phyloP scores from a whole-genome alignment of 2,113 vertebrate species.

The human (Homo sapiens) region DNA sequence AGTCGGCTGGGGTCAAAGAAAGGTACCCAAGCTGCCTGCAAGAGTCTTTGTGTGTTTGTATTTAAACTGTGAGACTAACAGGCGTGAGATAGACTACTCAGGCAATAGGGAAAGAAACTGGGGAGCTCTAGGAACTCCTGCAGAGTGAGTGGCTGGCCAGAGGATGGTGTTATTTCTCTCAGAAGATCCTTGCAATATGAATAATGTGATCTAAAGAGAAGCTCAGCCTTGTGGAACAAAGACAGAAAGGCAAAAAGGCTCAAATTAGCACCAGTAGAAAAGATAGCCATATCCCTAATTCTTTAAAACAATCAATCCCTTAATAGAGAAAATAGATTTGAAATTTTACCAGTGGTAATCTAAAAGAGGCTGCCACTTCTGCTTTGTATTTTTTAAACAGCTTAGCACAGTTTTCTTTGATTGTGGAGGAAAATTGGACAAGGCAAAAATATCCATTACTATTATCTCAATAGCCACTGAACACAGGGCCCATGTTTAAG shows the following conservation, averaged over 20 bases:
- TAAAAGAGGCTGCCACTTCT: slow-evolving; percentile 38
- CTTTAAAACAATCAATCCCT: slow-evolving; percentile 7
- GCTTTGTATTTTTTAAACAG: slow-evolving; percentile 41
- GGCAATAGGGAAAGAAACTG: neutral
- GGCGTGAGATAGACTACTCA: neutral
- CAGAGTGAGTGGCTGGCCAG: neutral
- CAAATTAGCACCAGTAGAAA: slow-evolving; percentile 19
- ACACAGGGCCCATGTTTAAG: neutral
- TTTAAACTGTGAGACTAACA: neutral
- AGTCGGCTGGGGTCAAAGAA: neutral
- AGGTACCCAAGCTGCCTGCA: neutral
- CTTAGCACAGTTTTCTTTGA: slow-evolving; percentile 17
- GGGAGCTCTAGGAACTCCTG: neutral
- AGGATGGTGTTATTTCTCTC: neutral
- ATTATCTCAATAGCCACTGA: slow-evolving; percentile 38
- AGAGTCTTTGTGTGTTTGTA: neutral
- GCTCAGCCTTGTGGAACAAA: neutral
- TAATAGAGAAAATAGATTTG: slow-evolving; percentile 44
- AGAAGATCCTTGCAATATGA: slow-evolving; percentile 2
- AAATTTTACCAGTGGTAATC: slow-evolving; percentile 29
- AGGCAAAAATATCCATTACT: slow-evolving; percentile 39
- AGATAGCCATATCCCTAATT: neutral
- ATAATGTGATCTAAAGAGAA: slow-evolving; percentile 16
- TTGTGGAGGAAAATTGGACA: neutral
- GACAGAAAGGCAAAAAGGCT: neutral